These are phyloP conservation scores for Ctena decussata DNA, from an alignment of 2,888 invertebrate genomes.

Conservation along the genomic window DNA sequence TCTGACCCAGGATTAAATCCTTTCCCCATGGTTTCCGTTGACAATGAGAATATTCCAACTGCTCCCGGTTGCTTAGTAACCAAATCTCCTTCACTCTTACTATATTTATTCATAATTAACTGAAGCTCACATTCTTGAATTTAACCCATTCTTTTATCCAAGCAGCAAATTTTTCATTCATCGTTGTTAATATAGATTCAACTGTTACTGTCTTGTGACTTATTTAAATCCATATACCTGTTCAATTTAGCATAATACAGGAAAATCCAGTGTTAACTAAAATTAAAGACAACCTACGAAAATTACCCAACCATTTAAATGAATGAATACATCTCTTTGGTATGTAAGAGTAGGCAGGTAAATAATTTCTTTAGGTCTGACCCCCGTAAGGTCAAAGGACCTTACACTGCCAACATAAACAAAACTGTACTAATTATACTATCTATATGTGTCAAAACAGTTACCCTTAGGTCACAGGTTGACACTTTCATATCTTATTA, in stretches of 20 bases:
- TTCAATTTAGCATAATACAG: no score
- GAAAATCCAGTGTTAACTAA: no score
- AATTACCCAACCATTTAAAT: background rate
- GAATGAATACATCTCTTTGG: background rate
- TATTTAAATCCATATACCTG: no score
- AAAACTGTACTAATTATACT: background rate
- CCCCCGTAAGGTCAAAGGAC: background rate
- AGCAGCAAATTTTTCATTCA: background rate
- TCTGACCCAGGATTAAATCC: slow-evolving; percentile 31
- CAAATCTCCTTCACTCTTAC: slow-evolving; percentile 58
- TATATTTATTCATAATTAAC: slow-evolving; percentile 54
- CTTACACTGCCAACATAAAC: background rate
- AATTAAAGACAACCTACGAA: background rate
- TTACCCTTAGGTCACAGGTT: background rate
- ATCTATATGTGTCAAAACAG: background rate
- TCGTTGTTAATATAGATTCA: no score
- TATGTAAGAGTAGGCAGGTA: background rate
- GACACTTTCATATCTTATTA: background rate
- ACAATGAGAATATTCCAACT: slow-evolving; percentile 54
- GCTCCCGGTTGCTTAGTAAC: slow-evolving; percentile 60
- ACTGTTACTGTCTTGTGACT: no score
- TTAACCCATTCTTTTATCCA: background rate
- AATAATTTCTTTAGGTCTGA: background rate
- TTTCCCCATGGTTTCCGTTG: slow-evolving; percentile 59
- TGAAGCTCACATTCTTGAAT: background rate